These are phyloP conservation scores for Dallia pectoralis DNA, from an alignment of 2,797 vertebrate genomes.

Conservation along the genomic window DNA sequence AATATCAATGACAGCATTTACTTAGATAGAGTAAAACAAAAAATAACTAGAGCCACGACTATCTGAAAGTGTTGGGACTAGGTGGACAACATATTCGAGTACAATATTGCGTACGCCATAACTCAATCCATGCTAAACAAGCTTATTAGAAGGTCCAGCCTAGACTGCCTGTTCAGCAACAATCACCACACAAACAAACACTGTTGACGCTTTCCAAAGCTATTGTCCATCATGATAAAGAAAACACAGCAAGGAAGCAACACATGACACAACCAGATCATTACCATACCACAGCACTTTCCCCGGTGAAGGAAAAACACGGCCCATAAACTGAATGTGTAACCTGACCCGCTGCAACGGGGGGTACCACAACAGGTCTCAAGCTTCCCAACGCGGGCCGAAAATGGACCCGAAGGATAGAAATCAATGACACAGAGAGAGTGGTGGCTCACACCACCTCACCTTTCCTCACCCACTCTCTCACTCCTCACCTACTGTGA, in stretches of 20 bases:
- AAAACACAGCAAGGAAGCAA: no score
- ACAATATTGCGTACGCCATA: no score
- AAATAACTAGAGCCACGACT: no score
- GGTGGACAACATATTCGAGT: no score
- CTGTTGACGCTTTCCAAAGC: not conserved
- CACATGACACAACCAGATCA: no score
- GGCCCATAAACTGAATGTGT: not conserved
- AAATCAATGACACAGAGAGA: not conserved
- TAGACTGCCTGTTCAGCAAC: no score
- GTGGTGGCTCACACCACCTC: not conserved
- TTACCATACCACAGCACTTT: not conserved
- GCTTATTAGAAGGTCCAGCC: no score
- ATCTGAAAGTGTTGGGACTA: no score
- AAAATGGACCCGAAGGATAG: slow-evolving; percentile 24
- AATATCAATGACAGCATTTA: no score
- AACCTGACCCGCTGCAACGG: not conserved
- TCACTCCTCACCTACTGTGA: not conserved
- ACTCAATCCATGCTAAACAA: no score
- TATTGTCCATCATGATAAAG: not conserved
- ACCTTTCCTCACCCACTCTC: not conserved
- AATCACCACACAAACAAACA: no score
- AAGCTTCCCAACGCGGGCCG: slow-evolving; percentile 24
- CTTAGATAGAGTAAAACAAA: no score
- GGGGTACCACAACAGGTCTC: slow-evolving; percentile 31
- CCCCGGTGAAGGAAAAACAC: not conserved